Percentiles rank a stretch among this genome's conserved stretches.
phyloP scores from a whole-genome alignment of 1,140 invertebrate species.

The Aethina tumida region DNA sequence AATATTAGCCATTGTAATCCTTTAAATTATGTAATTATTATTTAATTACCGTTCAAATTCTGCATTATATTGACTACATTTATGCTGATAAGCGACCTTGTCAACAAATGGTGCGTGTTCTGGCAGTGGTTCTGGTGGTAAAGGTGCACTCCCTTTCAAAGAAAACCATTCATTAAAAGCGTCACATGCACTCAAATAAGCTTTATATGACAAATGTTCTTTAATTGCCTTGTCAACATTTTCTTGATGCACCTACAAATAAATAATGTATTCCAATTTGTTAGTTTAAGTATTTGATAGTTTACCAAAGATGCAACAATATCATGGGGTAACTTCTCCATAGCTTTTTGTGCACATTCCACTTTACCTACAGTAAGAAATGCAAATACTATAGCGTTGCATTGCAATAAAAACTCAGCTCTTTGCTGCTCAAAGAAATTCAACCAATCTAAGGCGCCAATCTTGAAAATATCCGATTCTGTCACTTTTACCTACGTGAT shows the following conservation, averaged over 20 bases:
- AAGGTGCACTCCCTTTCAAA: conserved; percentile 68
- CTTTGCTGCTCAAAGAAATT: conserved; percentile 68
- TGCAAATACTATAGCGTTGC: conserved; percentile 78
- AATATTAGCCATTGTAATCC: background rate
- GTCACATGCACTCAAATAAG: conserved; percentile 74
- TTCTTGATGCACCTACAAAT: conserved; percentile 31
- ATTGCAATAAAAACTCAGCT: conserved; percentile 70
- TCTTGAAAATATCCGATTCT: conserved; percentile 59
- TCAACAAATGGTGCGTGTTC: conserved; percentile 69
- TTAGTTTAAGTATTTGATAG: conserved; percentile 7
- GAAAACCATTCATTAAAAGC: conserved; percentile 83
- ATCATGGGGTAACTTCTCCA: conserved; percentile 56
- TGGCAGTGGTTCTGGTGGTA: conserved; percentile 45
- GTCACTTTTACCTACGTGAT: conserved; percentile 37
- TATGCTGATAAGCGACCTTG: conserved; percentile 78
- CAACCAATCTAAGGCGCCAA: conserved; percentile 82
- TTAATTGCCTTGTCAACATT: conserved; percentile 51
- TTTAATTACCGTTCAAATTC: conserved; percentile 50
- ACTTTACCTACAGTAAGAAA: conserved; percentile 61
- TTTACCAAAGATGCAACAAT: conserved; percentile 40
- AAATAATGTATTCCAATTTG: background rate
- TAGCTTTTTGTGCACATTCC: conserved; percentile 57
- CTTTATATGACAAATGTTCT: conserved; percentile 68
- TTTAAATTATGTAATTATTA: background rate
- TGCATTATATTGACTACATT: conserved; percentile 61